phyloP scores from a whole-genome alignment of 2,113 vertebrate species.

The Junco hyemalis region DNA sequence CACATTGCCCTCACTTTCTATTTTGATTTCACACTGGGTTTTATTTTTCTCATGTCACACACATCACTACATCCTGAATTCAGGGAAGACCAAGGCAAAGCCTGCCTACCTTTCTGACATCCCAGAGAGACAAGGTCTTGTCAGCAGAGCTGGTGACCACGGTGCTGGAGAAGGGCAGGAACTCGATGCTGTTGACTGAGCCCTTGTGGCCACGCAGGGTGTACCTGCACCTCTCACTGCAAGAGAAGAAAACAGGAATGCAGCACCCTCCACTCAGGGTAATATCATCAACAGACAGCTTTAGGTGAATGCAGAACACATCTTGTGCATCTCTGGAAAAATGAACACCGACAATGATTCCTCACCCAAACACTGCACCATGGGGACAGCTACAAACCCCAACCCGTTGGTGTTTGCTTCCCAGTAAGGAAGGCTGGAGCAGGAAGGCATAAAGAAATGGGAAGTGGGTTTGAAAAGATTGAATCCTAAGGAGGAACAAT shows the following conservation, averaged over 20 bases:
- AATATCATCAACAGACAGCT: neutral
- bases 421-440: neutral
- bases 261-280: neutral
- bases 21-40: neutral
- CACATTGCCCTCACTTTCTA: neutral
- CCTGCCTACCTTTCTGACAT: constrained; percentile 60
- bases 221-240: constrained; percentile 77
- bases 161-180: constrained; percentile 76
- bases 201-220: constrained; percentile 74
- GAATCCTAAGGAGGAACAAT: neutral
- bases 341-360: neutral
- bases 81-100: neutral
- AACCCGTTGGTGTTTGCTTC: neutral
- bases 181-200: constrained; percentile 79
- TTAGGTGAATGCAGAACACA: neutral
- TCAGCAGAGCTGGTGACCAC: constrained; percentile 73
- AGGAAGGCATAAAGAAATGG: neutral
- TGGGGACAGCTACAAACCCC: neutral
- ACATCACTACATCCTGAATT: neutral
- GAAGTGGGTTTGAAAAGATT: neutral
- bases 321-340: neutral
- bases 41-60: neutral
- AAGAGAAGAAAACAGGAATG: neutral
- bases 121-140: constrained; percentile 75
- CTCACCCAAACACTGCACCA: neutral